Conservation (phyloP, 2,113 vertebrate species). For the Salvelinus alpinus region DNA sequence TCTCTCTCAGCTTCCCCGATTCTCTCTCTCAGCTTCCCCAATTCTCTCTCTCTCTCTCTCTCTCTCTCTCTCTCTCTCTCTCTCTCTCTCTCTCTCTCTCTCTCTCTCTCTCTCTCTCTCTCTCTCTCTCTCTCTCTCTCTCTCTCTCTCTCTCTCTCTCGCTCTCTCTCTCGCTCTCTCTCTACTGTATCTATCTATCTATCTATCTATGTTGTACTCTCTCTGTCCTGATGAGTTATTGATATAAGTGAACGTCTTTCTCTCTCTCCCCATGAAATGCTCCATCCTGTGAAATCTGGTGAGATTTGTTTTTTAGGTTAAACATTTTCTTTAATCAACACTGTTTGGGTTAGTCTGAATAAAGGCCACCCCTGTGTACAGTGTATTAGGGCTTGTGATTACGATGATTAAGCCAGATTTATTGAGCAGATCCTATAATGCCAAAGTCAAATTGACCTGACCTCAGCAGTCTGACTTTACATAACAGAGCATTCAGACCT, state of each 20-base stretch:
- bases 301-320: neutral
- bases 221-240: slow-evolving; percentile 11
- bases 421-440: neutral
- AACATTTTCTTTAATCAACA: slow-evolving; percentile 6
- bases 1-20: too few species aligned
- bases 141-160: too few species aligned
- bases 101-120: too few species aligned
- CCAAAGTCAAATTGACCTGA: neutral
- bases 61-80: neutral
- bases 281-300: neutral
- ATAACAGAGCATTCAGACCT: neutral
- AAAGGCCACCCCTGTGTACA: slow-evolving; percentile 9
- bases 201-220: too few species aligned
- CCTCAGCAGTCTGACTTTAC: neutral
- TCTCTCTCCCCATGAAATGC: neutral
- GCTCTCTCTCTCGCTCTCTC: too few species aligned
- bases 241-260: slow-evolving; percentile 35
- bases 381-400: neutral
- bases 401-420: slow-evolving; percentile 7
- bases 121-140: too few species aligned
- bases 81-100: too few species aligned
- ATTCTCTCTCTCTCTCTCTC: too few species aligned
- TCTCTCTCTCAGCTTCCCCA: too few species aligned
- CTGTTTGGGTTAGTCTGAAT: neutral
- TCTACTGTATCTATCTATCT: slow-evolving; percentile 10